A percentile compares a stretch with the other conserved stretches of the same genome.
phyloP scores from a whole-genome alignment of 2,113 vertebrate genomes.

The Ophiodon elongatus region DNA sequence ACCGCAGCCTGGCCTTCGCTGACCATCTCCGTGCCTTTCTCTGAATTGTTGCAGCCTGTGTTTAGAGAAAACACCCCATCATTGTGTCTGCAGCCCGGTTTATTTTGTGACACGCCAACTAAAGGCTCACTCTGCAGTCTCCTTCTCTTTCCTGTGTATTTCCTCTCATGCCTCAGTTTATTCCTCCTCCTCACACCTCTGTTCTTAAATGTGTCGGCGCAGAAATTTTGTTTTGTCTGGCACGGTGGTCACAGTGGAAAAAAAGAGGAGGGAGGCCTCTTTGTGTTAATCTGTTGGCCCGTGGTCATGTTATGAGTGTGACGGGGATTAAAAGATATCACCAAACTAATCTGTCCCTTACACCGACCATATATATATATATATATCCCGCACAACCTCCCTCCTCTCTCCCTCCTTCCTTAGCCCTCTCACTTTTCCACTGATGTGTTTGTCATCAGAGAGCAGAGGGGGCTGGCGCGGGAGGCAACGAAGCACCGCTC shows the following conservation, averaged over 20 bases:
- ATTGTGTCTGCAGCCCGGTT: slow-evolving; percentile 52
- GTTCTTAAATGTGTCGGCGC: background rate
- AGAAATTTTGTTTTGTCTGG: slow-evolving; percentile 53
- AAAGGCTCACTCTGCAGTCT: slow-evolving; percentile 26
- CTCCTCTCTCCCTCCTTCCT: background rate
- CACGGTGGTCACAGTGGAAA: background rate
- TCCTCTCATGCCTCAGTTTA: background rate
- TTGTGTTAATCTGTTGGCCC: slow-evolving; percentile 47
- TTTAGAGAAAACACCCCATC: slow-evolving; percentile 51
- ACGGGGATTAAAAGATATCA: slow-evolving; percentile 69
- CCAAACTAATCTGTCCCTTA: slow-evolving; percentile 65
- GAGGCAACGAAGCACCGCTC: slow-evolving; percentile 40
- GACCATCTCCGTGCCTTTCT: slow-evolving; percentile 16
- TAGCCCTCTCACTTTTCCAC: slow-evolving; percentile 37
- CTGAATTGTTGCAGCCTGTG: slow-evolving; percentile 35
- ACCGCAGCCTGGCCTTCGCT: slow-evolving; percentile 32
- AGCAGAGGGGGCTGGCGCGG: slow-evolving; percentile 19
- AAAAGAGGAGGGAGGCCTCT: background rate
- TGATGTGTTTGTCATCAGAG: slow-evolving; percentile 59
- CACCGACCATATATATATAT: too few relatives aligned
- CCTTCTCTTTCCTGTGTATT: slow-evolving; percentile 34
- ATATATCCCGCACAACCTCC: too few relatives aligned
- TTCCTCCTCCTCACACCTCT: slow-evolving; percentile 18
- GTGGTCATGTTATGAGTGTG: slow-evolving; percentile 45
- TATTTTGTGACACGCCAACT: slow-evolving; percentile 52